A percentile compares a stretch with the other conserved stretches of the same genome.
phyloP scores from a whole-genome alignment of 2,888 invertebrate genomes.

The Leptinotarsa rubiginosa region DNA sequence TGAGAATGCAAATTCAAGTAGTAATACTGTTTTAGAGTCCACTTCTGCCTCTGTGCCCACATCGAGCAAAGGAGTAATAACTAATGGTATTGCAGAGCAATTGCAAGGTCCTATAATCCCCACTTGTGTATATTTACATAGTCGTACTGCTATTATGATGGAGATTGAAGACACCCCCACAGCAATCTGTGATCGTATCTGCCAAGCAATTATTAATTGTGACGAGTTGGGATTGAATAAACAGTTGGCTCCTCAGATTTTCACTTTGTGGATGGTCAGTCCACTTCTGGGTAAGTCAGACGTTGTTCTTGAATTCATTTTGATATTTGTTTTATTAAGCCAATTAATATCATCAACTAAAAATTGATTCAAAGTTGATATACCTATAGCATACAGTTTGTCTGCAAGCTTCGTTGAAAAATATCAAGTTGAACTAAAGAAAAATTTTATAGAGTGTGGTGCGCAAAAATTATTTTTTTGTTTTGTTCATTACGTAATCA shows the following conservation, averaged over 20 bases:
- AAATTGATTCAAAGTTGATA: no score
- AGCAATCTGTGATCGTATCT: slow-evolving; percentile 71
- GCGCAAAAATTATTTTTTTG: no score
- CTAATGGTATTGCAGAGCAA: slow-evolving; percentile 30
- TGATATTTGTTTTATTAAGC: neutral
- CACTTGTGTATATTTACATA: slow-evolving; percentile 86
- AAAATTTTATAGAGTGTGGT: no score
- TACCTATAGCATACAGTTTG: no score
- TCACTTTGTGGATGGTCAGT: slow-evolving; percentile 95
- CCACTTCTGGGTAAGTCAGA: slow-evolving; percentile 78
- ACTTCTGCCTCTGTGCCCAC: slow-evolving; percentile 19
- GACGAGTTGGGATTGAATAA: slow-evolving; percentile 86
- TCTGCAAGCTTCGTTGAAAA: no score
- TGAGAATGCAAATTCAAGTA: neutral
- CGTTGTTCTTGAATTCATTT: no score
- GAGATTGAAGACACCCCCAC: slow-evolving; percentile 83
- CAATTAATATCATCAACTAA: no score
- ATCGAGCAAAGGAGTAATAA: slow-evolving; percentile 30
- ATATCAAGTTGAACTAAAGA: no score
- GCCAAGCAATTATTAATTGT: slow-evolving; percentile 74
- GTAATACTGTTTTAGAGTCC: neutral
- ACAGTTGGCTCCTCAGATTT: slow-evolving; percentile 83
- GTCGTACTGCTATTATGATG: slow-evolving; percentile 83
- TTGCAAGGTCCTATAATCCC: slow-evolving; percentile 65
- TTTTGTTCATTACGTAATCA: no score